phyloP scores from a whole-genome alignment of 2,888 invertebrate species.

The Epinotia ramella region DNA sequence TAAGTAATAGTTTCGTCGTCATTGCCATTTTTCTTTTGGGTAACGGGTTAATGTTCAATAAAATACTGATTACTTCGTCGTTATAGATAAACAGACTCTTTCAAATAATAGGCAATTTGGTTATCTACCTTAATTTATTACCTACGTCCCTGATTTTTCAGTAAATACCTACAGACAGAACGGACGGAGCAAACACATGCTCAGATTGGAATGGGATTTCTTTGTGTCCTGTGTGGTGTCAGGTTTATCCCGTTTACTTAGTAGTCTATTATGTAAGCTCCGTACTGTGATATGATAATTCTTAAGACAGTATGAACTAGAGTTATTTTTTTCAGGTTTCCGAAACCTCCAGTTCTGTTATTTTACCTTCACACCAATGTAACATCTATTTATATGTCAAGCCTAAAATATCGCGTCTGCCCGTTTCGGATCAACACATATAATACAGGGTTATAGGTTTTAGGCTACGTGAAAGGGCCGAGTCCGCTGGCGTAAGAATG shows the following conservation, averaged over 20 bases:
- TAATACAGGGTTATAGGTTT: slow-evolving; percentile 15
- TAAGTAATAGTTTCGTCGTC: slow-evolving; percentile 34
- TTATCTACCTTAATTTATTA: neutral
- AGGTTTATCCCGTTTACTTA: too few species aligned
- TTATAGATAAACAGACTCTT: neutral
- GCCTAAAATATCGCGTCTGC: slow-evolving; percentile 36
- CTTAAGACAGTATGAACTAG: neutral
- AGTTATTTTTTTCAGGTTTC: neutral
- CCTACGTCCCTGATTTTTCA: neutral
- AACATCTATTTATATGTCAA: slow-evolving; percentile 7
- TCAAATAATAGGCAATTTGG: neutral
- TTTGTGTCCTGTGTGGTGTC: too few species aligned
- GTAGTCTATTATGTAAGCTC: too few species aligned
- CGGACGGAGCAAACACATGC: neutral
- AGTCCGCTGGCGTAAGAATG: slow-evolving; percentile 58
- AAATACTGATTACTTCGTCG: slow-evolving; percentile 16
- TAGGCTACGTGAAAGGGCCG: slow-evolving; percentile 48
- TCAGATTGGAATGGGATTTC: too few species aligned
- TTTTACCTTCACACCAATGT: slow-evolving; percentile 23
- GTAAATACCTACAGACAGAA: neutral
- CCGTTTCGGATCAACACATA: slow-evolving; percentile 37
- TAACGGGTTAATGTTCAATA: neutral
- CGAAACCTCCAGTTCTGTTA: slow-evolving; percentile 1
- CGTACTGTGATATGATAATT: neutral
- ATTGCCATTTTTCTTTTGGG: slow-evolving; percentile 29